Conservation (phyloP, 2,888 invertebrate species). For the Eupithecia tripunctaria region DNA sequence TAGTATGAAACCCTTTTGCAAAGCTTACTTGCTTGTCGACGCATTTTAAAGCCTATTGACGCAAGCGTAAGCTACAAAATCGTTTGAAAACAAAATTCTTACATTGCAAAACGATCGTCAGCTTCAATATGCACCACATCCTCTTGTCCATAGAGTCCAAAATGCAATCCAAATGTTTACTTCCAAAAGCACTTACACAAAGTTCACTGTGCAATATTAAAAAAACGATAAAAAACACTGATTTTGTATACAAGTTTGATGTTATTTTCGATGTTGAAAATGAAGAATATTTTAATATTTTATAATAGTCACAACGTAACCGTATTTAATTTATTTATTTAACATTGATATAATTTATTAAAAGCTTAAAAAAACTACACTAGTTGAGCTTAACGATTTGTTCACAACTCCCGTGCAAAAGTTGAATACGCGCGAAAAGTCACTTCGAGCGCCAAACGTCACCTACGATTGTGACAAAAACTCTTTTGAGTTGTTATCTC, state of each 20-base stretch:
- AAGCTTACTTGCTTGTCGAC: background rate
- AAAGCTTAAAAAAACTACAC: background rate
- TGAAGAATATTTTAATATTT: background rate
- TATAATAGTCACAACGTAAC: background rate
- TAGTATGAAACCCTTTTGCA: background rate
- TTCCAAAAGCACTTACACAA: conserved; percentile 3
- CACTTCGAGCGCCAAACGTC: background rate
- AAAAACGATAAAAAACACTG: background rate
- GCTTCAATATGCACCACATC: conserved; percentile 69
- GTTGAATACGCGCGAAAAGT: conserved; percentile 1
- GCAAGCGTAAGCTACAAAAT: background rate
- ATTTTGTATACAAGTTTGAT: background rate
- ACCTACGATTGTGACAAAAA: background rate
- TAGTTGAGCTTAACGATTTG: background rate
- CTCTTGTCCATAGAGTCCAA: conserved; percentile 28
- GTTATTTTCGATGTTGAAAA: background rate
- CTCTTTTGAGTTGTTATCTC: background rate
- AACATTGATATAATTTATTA: background rate
- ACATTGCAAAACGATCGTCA: conserved; percentile 71
- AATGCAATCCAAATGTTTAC: conserved; percentile 34
- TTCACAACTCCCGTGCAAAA: conserved; percentile 2
- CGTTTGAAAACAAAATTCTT: conserved; percentile 45
- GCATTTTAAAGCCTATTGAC: background rate
- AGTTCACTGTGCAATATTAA: background rate
- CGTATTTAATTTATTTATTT: background rate